Base-by-base conservation (phyloP, 2,113 vertebrate genomes). In the Xyliphius kryptos region DNA sequence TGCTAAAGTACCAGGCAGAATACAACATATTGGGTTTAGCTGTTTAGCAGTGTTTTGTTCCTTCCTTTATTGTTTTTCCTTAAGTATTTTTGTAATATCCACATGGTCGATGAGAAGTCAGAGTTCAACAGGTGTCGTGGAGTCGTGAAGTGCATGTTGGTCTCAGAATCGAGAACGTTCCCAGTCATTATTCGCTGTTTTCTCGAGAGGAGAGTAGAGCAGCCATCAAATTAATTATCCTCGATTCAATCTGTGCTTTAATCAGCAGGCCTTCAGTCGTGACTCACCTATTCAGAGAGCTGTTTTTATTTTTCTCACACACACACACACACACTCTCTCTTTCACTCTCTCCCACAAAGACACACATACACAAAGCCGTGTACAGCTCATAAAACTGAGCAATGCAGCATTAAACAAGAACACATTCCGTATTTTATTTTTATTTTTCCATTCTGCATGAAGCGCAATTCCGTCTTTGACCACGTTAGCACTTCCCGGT, bases 191-290 rank as follows among this genome's bases (percentile, higher is more conserved):
- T 58, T 52, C 17, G 57, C 69, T 46, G 58, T 62, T 61, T 53
- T 68, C 58, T 61, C 47, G 69, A 61, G 59, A 66, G 63, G 52
- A 56, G 21, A 51, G 63, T 66, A 56, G 63, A 66, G 69, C 38
- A 36, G 51, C 60, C 51, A 63, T 62, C 55, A 71, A 61, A 71
- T 71, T 71, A 71, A 71, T 71, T 71, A 71, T 59, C 22, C 51
- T 61, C 46, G 46, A 71, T 36, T 41, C 17, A 51, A 52, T 52
- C 53, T 26, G 37, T 5, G 58, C 46, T 67, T 71, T 71, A 71
- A 71, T 71, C 63, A 71, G 63, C 61, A 58, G 26, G 63, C 58
- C 69, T 71, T 2, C 43, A 66, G 51, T 50, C 52, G 52, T 46
- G 21, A 37, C 38, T 44, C 37, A 19, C 10, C 0, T 19, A 56